Evolutionary conservation across 2,113 vertebrate genomes (phyloP), one percentile per base, ranked within the genome.

Genomic region (Tachycineta bicolor): DNA sequence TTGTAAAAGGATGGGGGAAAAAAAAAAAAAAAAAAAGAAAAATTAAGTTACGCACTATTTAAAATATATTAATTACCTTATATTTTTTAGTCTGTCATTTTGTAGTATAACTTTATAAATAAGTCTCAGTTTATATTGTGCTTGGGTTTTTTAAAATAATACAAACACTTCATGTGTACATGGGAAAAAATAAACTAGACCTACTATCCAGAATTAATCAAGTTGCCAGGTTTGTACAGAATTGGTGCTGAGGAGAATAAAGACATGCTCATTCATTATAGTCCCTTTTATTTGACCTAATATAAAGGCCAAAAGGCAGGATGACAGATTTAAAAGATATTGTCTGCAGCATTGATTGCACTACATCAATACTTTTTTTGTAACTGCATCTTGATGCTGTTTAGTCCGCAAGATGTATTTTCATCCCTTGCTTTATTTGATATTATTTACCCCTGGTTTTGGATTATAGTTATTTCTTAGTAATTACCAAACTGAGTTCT

Each of bases 311-410:
- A 98, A 96, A 98, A 97, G 96, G 93, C 92, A 97, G 65, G 58
- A 94, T 96, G 97, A 97, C 94, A 96, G 96, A 97, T 98, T 97
- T 97, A 97, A 98, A 97, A 97, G 75, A 96, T 97, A 97, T 94
- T 95, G 89, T 94, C 82, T 91, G 52, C 79, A 94, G 78, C 95
- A 97, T 95, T 96, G 96, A 97, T 97, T 97, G 87, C 24, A 87
- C 75, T 67, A 78, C 93, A 91, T 87, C n/a, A 13, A 95, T 91
- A 97, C 70, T 84, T 96, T 91, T 64, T 93, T 92, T 60, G 89
- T 75, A 67, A 24, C 52, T 84, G 56, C 11, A 39, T 74, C 52
- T 75, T 47, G 47, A 55, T 78, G 49, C 12, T 84, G 28, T 90
- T 92, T 81, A 94, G 7, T 62, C 44, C 70, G 56, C 26, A 47